Conservation (phyloP, 1,140 invertebrate genomes). For the Cyclina sinensis region DNA sequence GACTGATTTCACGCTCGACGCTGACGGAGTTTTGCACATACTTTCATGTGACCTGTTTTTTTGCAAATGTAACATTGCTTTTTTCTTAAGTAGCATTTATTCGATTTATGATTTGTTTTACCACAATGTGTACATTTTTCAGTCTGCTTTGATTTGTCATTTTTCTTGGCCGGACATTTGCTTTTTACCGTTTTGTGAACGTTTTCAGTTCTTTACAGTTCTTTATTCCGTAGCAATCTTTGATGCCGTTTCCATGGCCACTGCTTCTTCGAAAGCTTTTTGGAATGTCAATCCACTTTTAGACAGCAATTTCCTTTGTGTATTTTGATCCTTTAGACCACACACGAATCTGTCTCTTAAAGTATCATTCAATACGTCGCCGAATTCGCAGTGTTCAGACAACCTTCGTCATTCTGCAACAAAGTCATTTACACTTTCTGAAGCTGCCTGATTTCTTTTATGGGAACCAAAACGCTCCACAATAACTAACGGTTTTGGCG, state of each 20-base stretch:
- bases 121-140: slow-evolving; percentile 24
- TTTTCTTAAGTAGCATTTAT: background rate
- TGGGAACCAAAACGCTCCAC: slow-evolving; percentile 67
- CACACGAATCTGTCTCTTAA: slow-evolving; percentile 69
- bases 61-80: background rate
- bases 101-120: background rate
- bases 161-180: background rate
- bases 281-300: slow-evolving; percentile 54
- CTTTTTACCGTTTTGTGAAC: background rate
- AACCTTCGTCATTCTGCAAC: slow-evolving; percentile 51
- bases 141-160: background rate
- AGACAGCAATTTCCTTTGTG: slow-evolving; percentile 63
- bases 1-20: background rate
- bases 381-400: slow-evolving; percentile 68
- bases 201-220: background rate
- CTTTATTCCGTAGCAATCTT: slow-evolving; percentile 55
- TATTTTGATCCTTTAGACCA: slow-evolving; percentile 59
- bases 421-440: slow-evolving; percentile 54
- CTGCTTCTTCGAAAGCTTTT: slow-evolving; percentile 50
- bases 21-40: background rate
- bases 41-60: slow-evolving; percentile 12
- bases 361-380: slow-evolving; percentile 44
- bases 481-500: slow-evolving; percentile 58
- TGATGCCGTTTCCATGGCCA: slow-evolving; percentile 59
- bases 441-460: slow-evolving; percentile 50